Evolutionary conservation across 2,888 invertebrate species (phyloP), one percentile per base, ranked within the genome.

Genomic region (Agrotis segetum): DNA sequence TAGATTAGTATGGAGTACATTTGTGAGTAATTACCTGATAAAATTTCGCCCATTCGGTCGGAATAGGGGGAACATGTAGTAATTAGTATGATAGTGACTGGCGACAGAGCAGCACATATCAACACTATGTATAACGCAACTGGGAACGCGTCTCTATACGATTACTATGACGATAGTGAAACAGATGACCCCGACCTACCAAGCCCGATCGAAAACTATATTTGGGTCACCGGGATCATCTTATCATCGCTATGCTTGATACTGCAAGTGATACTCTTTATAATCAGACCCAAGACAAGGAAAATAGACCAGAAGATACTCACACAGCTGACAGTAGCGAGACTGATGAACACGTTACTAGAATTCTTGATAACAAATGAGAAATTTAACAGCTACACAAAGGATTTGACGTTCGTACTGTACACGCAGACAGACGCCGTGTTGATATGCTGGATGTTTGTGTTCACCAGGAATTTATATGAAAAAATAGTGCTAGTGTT

Each of bases 401-500:
- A 1, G 9, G 77, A 86, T 24, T 17, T 85, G 0, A 56, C 85
- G 0, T 90, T 83, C 24, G 78, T 87, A 0, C 21, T 88, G 0
- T 93, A 92, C 71, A 52, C 90, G 5, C 91, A 92, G 49, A 90
- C 89, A 0, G 95, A 95, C 50, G 85, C 89, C 0, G 90, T 88
- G 0, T 66, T 94, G 0, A 75, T 94, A 0, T 85, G 87, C 17
- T 92, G 93, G 88, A 95, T 93, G 93, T 92, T 92, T 52, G 71
- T 93, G 2, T 94, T 92, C 71, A 91, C 93, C 0, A 93, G 92
- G 74, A 92, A 93, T 66, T 76, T 95, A 11, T 94, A 93, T 76
- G 89, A 93, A 19, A 94, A 94, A 85, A 87, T 94, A 9, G 89
- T 94, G 1, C 56, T 89, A 3, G 94, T 93, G 55, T 92, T 92